Evolutionary conservation across 1,140 invertebrate genomes (phyloP).

Genomic region (Diabrotica virgifera): DNA sequence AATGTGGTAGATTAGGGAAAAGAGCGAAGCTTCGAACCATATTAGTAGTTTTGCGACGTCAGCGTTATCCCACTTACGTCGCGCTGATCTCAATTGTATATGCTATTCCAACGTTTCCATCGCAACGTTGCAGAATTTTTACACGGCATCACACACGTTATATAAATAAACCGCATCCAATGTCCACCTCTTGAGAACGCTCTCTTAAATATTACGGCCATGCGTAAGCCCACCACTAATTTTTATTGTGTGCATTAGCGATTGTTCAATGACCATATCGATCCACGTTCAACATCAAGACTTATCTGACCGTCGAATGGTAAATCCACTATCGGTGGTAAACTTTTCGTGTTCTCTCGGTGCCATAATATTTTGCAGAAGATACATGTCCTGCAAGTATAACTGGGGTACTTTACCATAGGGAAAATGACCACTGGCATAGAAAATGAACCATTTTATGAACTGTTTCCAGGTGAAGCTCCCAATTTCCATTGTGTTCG

Average conservation of each 20-base stretch:
- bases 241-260: constrained; percentile 12
- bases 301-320: constrained; percentile 7
- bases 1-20: neutral
- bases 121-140: constrained; percentile 10
- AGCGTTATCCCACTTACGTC: neutral
- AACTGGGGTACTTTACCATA: constrained; percentile 30
- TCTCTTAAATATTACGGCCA: constrained; percentile 3
- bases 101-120: neutral
- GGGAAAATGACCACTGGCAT: constrained; percentile 29
- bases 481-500: constrained; percentile 4
- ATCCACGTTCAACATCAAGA: constrained; percentile 14
- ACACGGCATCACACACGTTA: constrained; percentile 1
- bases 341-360: constrained; percentile 13
- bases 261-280: constrained; percentile 18
- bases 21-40: neutral
- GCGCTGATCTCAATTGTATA: neutral
- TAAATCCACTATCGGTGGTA: constrained; percentile 7
- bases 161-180: constrained; percentile 11
- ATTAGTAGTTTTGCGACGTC: neutral
- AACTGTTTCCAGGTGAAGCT: constrained; percentile 34
- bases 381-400: constrained; percentile 15
- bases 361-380: constrained; percentile 8
- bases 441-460: constrained; percentile 46
- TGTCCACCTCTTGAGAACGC: constrained; percentile 12
- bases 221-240: constrained; percentile 11